Base-by-base conservation (phyloP, 1,140 invertebrate genomes). In the Holcopasites calliopsidis region DNA sequence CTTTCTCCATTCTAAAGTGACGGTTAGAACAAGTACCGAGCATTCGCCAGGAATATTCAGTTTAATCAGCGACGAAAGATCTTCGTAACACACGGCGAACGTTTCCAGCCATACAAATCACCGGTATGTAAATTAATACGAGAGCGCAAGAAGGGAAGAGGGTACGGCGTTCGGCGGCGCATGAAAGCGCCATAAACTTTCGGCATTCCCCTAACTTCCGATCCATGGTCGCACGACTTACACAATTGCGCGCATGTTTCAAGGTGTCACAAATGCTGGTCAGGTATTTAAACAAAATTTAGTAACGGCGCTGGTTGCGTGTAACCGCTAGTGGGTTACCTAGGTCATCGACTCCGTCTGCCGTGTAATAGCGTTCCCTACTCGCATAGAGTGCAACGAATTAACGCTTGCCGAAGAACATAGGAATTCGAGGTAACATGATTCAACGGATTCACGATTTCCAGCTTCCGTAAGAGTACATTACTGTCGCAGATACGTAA, bases 101-200 rank as follows among this genome's bases (percentile, higher is more conserved):
- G 31, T 13, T 21, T 21, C 31, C 10, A 35, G 35, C 8, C 8
- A 11, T 33, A 55, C 18, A 28, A 42, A 28, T 68, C 54, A 13
- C 13, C 16, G 7, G 31, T 60, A 71, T 60, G 68, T 49, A 60
- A 71, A 71, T 71, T 71, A 71, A 71, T 60, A 60, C 21, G 31
- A 5, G 3, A 2, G 21, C 3, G 28, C 28, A 58, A 61, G 47
- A 49, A 71, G 38, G 21, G 13, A 21, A 0, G 13, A 31, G 2
- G 40, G n/a, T n/a, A 8, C 16, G 55, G 28, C 6, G 54, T 58
- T 49, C 40, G 4, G 3, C 55, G 21, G 21, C 16, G 55, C 55
- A 60, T 55, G 68, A 49, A 47, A 35, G 4, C 40, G 13, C 31
- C 23, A 60, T 60, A 60, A 71, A 71, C 68, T 71, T 71, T 49